Evolutionary conservation across 2,113 vertebrate species (phyloP).

Genomic region (Sinocyclocheilus grahami): DNA sequence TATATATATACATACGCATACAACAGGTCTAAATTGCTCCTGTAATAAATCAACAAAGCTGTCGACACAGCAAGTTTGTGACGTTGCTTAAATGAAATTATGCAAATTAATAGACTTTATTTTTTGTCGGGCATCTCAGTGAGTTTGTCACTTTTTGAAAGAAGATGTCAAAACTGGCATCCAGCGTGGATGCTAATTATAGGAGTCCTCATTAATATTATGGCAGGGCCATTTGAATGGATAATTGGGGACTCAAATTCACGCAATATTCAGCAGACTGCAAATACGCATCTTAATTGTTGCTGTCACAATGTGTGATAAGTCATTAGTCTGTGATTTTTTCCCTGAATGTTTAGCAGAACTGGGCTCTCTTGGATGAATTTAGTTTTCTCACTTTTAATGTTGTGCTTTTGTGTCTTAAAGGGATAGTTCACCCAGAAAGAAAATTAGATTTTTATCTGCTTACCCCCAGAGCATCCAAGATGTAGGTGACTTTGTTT

Average conservation of each 20-base stretch:
- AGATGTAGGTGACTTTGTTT: too few relatives aligned
- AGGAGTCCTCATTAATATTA: background rate
- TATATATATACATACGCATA: background rate
- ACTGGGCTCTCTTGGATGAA: background rate
- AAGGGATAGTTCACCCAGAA: too few relatives aligned
- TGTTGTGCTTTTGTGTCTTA: background rate
- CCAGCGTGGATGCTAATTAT: background rate
- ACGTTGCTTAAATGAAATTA: slow-evolving; percentile 3
- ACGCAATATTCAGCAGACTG: background rate
- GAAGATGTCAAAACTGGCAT: slow-evolving; percentile 1
- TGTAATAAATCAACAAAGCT: background rate
- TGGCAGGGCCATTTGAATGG: slow-evolving; percentile 34
- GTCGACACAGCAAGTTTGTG: background rate
- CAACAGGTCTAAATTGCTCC: background rate
- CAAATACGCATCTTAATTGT: slow-evolving; percentile 13
- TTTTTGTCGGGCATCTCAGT: slow-evolving; percentile 13
- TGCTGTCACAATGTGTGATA: slow-evolving; percentile 27
- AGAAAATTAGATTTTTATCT: too few relatives aligned
- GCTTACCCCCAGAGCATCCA: too few relatives aligned
- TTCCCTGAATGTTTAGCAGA: background rate
- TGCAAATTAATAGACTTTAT: background rate
- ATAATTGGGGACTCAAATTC: slow-evolving; percentile 29
- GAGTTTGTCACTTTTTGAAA: slow-evolving; percentile 9
- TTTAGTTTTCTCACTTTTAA: background rate
- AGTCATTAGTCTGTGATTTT: background rate